Evolutionary conservation across 2,113 vertebrate genomes (phyloP), one percentile per base, ranked within the genome.

Genomic region (Blennius ocellaris): DNA sequence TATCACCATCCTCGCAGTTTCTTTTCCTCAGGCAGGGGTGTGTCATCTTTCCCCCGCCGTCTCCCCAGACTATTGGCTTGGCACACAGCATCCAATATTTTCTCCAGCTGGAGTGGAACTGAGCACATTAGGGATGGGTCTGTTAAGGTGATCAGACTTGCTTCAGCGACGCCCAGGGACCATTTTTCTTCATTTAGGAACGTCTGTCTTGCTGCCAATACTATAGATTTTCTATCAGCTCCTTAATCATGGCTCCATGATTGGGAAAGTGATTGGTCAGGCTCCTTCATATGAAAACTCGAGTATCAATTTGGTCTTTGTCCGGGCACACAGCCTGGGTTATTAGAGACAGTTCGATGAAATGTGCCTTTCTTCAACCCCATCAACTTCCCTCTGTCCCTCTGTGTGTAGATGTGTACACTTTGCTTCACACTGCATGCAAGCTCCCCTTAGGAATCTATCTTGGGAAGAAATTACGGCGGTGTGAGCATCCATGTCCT

Each of bases 101-200:
- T 79, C 75, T 85, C 74, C 77, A 73, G 74, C 77, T 73, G 55
- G 58, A 86, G 81, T 87, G 88, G 82, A 87, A 90, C 78, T 76
- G 88, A 88, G 81, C 74, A 51, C 80, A 89, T 91, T 92, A 92
- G 76, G 80, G 86, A 85, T 62, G 80, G 84, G 87, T 91, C 89
- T 90, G 82, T 92, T 89, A 80, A 86, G 82, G 76, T 88, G 91
- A 91, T 91, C 87, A 85, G 84, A 84, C 68, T 78, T 76, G 82
- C 81, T 85, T 50, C 36, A 5, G 15, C 48, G 41, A 78, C 63
- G 62, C 70, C 61, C 71, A 71, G 84, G 74, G 77, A 82, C 68
- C 77, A 90, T 93, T 90, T 89, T 87, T 93, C 88, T 90, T 92
- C 82, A 91, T 93, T 91, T 91, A 56, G 75, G 54, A 77, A 67